Conservation (phyloP, 1,140 invertebrate species). For the Fragariocoptes setiger region DNA sequence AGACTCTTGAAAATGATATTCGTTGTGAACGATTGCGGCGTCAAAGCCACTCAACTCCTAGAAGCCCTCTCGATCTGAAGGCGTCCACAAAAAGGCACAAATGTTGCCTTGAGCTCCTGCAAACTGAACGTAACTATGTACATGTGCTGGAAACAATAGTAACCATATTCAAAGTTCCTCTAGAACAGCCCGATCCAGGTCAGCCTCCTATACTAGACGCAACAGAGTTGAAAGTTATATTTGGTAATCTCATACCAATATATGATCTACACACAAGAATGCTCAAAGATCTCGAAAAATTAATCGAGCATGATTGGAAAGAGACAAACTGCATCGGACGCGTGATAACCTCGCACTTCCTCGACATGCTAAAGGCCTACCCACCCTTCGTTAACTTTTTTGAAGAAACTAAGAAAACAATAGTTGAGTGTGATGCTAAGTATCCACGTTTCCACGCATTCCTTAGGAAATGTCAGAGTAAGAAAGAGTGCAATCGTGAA, state of each 20-base stretch:
- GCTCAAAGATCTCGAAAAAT: conserved; percentile 35
- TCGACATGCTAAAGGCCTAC: conserved; percentile 53
- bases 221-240: conserved; percentile 76
- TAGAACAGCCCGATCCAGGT: conserved; percentile 48
- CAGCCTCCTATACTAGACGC: conserved; percentile 44
- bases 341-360: conserved; percentile 46
- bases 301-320: conserved; percentile 33
- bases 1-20: conserved; percentile 2
- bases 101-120: conserved; percentile 65
- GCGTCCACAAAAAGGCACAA: conserved; percentile 40
- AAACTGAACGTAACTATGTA: conserved; percentile 90
- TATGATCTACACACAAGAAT: conserved; percentile 62
- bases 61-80: conserved; percentile 13
- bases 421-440: conserved; percentile 52
- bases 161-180: conserved; percentile 62
- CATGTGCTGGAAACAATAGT: conserved; percentile 67
- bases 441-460: conserved; percentile 89
- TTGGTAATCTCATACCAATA: conserved; percentile 75
- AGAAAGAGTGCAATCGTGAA: conserved; percentile 74
- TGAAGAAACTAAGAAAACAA: conserved; percentile 72
- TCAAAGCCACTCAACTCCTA: background rate
- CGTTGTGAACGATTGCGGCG: background rate
- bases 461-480: conserved; percentile 30
- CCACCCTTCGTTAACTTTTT: conserved; percentile 92
- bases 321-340: conserved; percentile 55